Base-by-base conservation (phyloP, 1,140 invertebrate genomes). In the Hormaphis cornu region DNA sequence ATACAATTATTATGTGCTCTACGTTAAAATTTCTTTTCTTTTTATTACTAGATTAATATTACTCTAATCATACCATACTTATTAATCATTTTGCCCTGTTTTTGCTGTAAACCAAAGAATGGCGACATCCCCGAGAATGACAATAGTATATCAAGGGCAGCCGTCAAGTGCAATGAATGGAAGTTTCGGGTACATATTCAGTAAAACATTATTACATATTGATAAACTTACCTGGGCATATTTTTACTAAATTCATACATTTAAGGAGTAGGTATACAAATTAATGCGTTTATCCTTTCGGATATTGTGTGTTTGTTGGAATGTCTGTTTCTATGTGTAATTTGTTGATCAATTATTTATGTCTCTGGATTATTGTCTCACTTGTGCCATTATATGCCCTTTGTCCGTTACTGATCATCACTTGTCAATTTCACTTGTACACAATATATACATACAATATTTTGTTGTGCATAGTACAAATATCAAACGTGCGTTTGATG, bases 141-240 rank as follows among this genome's bases (percentile, higher is more conserved):
- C 28, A 66, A 66, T 66, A 66, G 18, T 66, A 66, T 16, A 66
- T 66, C 61, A 50, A 66, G 61, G 61, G 61, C 61, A 16, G 33
- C 61, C 18, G 61, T 66, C 44, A 66, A 66, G 44, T 66, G 61
- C 61, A 66, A 66, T 66, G 61, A 66, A 66, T 66, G 61, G 61
- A 66, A 66, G 44, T 66, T 66, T 66, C 61, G 61, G 61, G 61
- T 66, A 66, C 35, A 66, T 63, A 63, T 66, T 66, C 61, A 66
- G 50, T 66, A 30, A 66, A 50, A 66, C 24, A 66, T 66, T 48
- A 66, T 58, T 58, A 58, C 20, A 40, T 66, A 48, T 66, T n/a
- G n/a, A n/a, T n/a, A n/a, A n/a, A 66, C 28, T 66, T 30, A 63
- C 26, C 28, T 48, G 61, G 61, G 28, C 61, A 50, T n/a, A n/a